A percentile compares a stretch with the other conserved stretches of the same genome.
phyloP scores from a whole-genome alignment of 2,113 vertebrate species.

The Gobius niger region DNA sequence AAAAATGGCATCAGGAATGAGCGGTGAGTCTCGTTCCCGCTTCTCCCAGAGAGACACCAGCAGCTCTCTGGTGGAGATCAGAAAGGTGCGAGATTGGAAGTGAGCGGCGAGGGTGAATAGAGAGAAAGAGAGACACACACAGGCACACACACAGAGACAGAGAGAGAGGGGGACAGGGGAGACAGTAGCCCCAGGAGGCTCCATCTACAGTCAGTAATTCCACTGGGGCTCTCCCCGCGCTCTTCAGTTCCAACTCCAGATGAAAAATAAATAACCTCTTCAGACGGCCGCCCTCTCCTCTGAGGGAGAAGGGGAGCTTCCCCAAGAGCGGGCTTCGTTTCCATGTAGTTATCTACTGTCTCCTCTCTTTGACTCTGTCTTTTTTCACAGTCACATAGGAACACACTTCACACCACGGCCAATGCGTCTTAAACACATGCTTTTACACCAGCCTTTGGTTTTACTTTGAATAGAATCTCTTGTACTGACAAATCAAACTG shows the following conservation, averaged over 20 bases:
- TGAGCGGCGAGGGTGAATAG: constrained; percentile 26
- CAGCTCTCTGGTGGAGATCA: constrained; percentile 69
- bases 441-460: neutral
- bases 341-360: constrained; percentile 48
- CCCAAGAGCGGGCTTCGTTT: constrained; percentile 54
- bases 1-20: constrained; percentile 57
- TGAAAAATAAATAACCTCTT: constrained; percentile 79
- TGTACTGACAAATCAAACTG: neutral
- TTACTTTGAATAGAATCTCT: neutral
- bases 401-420: constrained; percentile 6
- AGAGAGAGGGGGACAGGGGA: constrained; percentile 49
- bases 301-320: constrained; percentile 48
- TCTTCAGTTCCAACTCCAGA: constrained; percentile 68
- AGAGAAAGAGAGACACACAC: neutral
- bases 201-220: constrained; percentile 68
- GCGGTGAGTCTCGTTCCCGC: constrained; percentile 22
- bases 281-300: constrained; percentile 57
- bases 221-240: constrained; percentile 47
- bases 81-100: constrained; percentile 67
- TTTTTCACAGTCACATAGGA: constrained; percentile 29
- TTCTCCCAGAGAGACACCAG: constrained; percentile 60
- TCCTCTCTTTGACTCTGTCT: constrained; percentile 30
- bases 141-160: neutral
- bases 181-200: constrained; percentile 64
- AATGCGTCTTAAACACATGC: neutral